These are phyloP conservation scores for Trileptium ribeirensis DNA, from an alignment of 2,888 invertebrate genomes.

Conservation along the genomic window DNA sequence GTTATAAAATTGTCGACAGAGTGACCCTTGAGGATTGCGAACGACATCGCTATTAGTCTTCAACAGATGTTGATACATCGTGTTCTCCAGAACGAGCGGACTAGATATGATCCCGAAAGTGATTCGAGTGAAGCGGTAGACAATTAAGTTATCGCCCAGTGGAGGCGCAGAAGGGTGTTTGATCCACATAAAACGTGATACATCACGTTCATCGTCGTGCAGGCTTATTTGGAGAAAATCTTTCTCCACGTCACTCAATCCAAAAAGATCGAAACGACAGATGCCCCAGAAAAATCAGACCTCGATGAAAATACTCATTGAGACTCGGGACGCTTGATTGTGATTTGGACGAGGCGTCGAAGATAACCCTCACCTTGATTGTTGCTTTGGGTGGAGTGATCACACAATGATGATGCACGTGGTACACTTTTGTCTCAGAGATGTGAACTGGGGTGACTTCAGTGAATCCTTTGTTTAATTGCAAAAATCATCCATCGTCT, in stretches of 20 bases:
- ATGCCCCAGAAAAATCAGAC: constrained; percentile 27
- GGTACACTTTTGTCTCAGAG: constrained; percentile 12
- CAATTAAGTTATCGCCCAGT: not conserved
- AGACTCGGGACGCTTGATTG: constrained; percentile 11
- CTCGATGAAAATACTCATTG: constrained; percentile 32
- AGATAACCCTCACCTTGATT: constrained; percentile 31
- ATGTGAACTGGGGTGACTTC: constrained; percentile 16
- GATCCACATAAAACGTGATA: constrained; percentile 22
- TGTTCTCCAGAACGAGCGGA: not conserved
- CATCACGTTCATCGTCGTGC: constrained; percentile 24
- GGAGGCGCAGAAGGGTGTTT: not conserved
- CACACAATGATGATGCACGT: constrained; percentile 32
- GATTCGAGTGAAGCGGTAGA: constrained; percentile 1
- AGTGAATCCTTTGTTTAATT: constrained; percentile 18
- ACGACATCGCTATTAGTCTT: not conserved
- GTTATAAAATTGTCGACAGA: constrained; percentile 10
- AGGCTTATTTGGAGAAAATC: constrained; percentile 32
- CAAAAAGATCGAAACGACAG: constrained; percentile 15
- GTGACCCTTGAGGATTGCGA: not conserved
- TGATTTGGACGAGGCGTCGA: constrained; percentile 27
- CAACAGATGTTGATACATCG: not conserved
- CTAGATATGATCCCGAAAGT: constrained; percentile 11
- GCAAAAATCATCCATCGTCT: constrained; percentile 18
- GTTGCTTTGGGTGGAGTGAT: constrained; percentile 26
- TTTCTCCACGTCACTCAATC: constrained; percentile 35